Percentiles rank a stretch among this genome's conserved stretches.
Evolutionary conservation across 2,797 vertebrate species (phyloP).

Genomic region (Sternotherus odoratus): DNA sequence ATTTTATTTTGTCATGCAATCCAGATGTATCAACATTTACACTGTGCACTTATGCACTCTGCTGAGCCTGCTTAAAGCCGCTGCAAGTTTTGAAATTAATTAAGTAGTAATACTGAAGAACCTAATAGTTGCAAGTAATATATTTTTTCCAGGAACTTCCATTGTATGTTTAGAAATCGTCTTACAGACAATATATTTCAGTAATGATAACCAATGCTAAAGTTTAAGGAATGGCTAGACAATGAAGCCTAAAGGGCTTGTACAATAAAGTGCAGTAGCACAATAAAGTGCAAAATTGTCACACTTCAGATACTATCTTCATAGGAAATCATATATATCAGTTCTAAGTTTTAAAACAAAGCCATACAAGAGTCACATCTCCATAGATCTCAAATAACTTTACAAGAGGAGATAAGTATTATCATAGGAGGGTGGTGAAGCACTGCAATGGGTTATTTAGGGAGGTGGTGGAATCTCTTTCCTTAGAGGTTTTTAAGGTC

Average conservation of each 20-base stretch:
- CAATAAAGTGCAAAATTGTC: background rate
- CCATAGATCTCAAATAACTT: background rate
- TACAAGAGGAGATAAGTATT: background rate
- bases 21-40: background rate
- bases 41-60: background rate
- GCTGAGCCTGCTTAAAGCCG: background rate
- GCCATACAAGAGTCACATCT: background rate
- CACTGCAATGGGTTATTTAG: too few species aligned
- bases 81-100: background rate
- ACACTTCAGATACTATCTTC: background rate
- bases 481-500: too few species aligned
- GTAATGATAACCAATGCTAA: background rate
- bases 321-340: background rate
- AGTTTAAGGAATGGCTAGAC: background rate
- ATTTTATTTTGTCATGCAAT: background rate
- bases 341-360: background rate
- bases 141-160: background rate
- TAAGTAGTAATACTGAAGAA: background rate
- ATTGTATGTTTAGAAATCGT: background rate
- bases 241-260: background rate
- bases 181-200: fast-evolving
- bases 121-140: background rate
- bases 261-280: background rate
- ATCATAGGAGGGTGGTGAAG: too few species aligned
- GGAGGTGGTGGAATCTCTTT: too few species aligned